Evolutionary conservation across 2,113 vertebrate genomes (phyloP), one percentile per base, ranked within the genome.

Genomic region (Eretmochelys imbricata): DNA sequence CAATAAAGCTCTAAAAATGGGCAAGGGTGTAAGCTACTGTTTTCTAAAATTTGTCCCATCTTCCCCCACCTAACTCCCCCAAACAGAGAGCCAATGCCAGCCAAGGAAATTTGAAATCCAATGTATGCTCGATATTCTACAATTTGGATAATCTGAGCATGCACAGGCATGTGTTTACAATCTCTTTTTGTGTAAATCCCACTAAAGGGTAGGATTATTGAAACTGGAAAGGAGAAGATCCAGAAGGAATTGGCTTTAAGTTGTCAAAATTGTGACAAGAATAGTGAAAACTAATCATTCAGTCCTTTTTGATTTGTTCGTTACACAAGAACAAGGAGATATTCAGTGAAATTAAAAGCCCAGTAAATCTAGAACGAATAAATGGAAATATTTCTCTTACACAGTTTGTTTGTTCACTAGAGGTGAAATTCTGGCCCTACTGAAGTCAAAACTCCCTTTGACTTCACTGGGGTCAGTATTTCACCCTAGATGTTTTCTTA

Each of bases 271-370:
- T 76, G 6, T 27, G 12, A 76, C 24, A 24, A 24, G 38, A 22
- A 76, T 25, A 76, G 38, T 46, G 38, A 76, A 76, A 42, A 76
- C 38, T 75, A 75, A 75, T 46, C 11, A 46, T 76, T 46, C 24
- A 11, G 11, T 76, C 72, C 38, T 76, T 46, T 46, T 46, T 1
- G 20, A 22, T 72, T 8, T 54, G 12, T 50, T 55, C 6, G 0
- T 5, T 2, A n/a, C 75, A 0, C 0, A 19, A 90, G 8, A 1
- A 3, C 6, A 0, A 53, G 46, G 49, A 69, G 8, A 0, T 1
- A 4, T 2, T 0, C 3, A 2, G 42, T 76, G 22, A 46, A 76
- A 6, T 55, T 57, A 55, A 48, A 22, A 78, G 20, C 1, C 0
- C 2, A 10, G 20, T 11, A 22, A n/a, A 48, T 10, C 22, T 12